Evolutionary conservation across 92 coral and sea anemone species (phyloP), one percentile per base, ranked within the genome.

Genomic region (Paragorgia papillata): DNA sequence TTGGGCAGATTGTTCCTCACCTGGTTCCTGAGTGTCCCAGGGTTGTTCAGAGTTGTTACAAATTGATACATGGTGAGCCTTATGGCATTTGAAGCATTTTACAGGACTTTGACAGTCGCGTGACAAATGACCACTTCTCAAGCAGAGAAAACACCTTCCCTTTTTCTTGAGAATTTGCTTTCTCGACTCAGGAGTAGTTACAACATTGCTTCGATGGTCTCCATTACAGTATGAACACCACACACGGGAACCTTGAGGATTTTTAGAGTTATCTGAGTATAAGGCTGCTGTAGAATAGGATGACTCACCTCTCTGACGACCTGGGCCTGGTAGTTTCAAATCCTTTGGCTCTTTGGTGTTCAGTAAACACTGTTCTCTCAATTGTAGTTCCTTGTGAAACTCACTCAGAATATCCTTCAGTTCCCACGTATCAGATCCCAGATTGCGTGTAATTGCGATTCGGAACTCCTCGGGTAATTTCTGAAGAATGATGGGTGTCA

Each of bases 381-480:
- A 66, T 56, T 51, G n/a, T 37, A 69, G 59, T 55, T 69, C 73
- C 44, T 80, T 71, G 69, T 80, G 54, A 27, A 80, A 51, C 9
- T 69, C 48, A 28, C 33, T 28, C 69, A 69, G 33, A 57, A 80
- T 32, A 33, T 80, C 58, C 39, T 80, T 69, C 69, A 80, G 58
- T 41, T 56, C 66, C 79, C 79, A 80, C 17, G 62, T 2, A 18
- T 79, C 83, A 10, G 73, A 51, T 39, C 44, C 43, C 66, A 66
- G 28, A 51, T 66, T 66, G 30, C 83, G 83, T 9, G 64, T 51
- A 46, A 79, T 34, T 9, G 63, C 74, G 56, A 79, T 67, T 13
- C 83, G 76, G 25, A 79, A 54, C 30, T 79, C 83, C 33, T 78
- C 82, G 20, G 84, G 81, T n/a, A 79, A 66, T 79, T 84, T 84